Percentiles rank a stretch among this genome's conserved stretches.
These are phyloP conservation scores for Hirudo medicinalis DNA, from an alignment of 1,140 invertebrate species.

Conservation along the genomic window DNA sequence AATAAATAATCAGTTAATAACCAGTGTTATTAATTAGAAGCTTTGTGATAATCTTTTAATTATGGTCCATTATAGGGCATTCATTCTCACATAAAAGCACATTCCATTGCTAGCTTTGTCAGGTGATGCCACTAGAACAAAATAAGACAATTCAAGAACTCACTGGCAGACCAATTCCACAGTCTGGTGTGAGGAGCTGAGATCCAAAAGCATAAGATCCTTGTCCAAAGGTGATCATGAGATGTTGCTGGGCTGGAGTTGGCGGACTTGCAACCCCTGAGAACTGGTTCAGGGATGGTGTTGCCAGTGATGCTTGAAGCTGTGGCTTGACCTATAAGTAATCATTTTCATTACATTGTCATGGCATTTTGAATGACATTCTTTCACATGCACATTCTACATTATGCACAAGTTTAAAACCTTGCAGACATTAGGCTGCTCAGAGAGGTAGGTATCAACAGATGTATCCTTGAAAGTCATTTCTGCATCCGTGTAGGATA, in stretches of 20 bases:
- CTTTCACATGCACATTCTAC: neutral
- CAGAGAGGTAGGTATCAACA: constrained; percentile 29
- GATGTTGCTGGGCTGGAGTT: constrained; percentile 29
- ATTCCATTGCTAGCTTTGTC: too few species aligned
- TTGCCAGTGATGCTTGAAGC: constrained; percentile 44
- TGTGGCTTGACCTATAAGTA: constrained; percentile 52
- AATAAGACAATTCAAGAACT: neutral
- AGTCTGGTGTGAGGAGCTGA: constrained; percentile 31
- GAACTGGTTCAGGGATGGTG: constrained; percentile 49
- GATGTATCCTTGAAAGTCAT: constrained; percentile 29
- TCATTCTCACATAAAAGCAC: too few species aligned
- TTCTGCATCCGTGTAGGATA: neutral
- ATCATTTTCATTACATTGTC: neutral
- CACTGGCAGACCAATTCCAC: constrained; percentile 9
- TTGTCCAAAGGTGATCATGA: constrained; percentile 35
- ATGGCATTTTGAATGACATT: too few species aligned
- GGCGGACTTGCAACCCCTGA: constrained; percentile 30
- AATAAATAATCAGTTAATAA: neutral
- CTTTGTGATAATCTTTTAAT: too few species aligned
- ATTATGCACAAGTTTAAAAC: constrained; percentile 23
- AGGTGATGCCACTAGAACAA: too few species aligned
- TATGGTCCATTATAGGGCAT: too few species aligned
- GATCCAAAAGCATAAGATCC: constrained; percentile 28
- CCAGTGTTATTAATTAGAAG: too few species aligned
- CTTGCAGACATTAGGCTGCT: constrained; percentile 56